Base-by-base conservation (phyloP, 2,888 invertebrate species). In the Campopleginae sp. region DNA sequence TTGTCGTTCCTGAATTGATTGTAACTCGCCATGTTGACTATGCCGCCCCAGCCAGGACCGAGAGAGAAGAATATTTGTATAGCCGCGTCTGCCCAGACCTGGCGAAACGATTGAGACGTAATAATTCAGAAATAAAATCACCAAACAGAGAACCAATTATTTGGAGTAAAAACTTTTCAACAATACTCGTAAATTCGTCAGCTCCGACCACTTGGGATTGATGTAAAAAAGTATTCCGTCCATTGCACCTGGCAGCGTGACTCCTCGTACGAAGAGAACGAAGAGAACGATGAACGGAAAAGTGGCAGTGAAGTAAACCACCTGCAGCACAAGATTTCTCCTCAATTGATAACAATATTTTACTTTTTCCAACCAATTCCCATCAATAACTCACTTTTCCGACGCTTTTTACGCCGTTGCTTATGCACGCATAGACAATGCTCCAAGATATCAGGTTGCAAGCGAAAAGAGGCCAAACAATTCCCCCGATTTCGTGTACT, bases 81-180 rank as follows among this genome's bases (percentile, higher is more conserved):
- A 0, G 98, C 98, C 0, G 98, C 98, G 93, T 98, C 98, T 0
- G 97, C 96, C 98, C 98, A 98, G 5, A 98, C 97, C 97, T 97
- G 90, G 58, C 88, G 89, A 58, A 54, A 61, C 14, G 46, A n/a
- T 12, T 0, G 38, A 74, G 12, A 44, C 5, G 14, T 23, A 51
- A 63, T 7, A 8, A 61, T 44, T 42, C 19, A 31, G 10, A 46
- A 31, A 17, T 10, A 31, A 27, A 44, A 6, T 2, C 19, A 31
- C n/a, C 10, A 33, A 31, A 12, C 12, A 19, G 31, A 12, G 6
- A 1, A 63, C 10, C 0, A 63, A 6, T n/a, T 23, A 12, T 42
- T 42, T 23, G 12, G 14, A 4, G 38, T 23, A 1, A 72, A 66
- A 12, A 63, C 63, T 77, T 27, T 48, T 63, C 27, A 23, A 31